Evolutionary conservation across 2,888 invertebrate species (phyloP).

Genomic region (Calliphora vomitoria): DNA sequence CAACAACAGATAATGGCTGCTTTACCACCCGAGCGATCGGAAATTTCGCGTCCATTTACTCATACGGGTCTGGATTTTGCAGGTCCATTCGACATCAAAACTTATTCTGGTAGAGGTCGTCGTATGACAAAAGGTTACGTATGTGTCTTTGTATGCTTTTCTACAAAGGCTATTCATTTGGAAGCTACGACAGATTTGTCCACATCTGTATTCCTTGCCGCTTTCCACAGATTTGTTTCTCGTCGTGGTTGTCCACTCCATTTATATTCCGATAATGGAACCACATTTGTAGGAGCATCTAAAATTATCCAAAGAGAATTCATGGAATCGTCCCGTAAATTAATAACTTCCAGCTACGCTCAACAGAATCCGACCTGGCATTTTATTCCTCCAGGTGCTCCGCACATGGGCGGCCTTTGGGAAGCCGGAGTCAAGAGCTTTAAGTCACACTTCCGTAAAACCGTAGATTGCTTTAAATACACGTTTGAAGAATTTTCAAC

Average conservation of each 20-base stretch:
- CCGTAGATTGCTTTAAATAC: neutral
- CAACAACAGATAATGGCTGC: constrained; percentile 1
- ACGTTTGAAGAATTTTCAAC: constrained; percentile 37
- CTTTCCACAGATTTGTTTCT: constrained; percentile 61
- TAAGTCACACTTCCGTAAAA: neutral
- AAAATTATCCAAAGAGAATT: neutral
- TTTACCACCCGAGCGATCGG: constrained; percentile 6
- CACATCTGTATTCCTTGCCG: constrained; percentile 68
- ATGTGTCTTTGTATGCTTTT: constrained; percentile 23
- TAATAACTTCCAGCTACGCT: too few relatives aligned
- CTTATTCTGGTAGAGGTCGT: neutral
- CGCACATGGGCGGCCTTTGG: neutral
- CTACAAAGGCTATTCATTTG: constrained; percentile 17
- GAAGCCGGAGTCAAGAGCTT: neutral
- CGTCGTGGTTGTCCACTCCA: constrained; percentile 64
- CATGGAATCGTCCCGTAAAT: neutral
- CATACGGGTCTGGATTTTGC: neutral
- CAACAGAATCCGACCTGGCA: neutral
- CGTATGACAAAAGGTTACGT: neutral
- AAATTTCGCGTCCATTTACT: constrained; percentile 28
- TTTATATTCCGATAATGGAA: constrained; percentile 66
- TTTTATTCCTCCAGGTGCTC: neutral
- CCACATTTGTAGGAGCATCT: constrained; percentile 19
- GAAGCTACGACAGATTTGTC: constrained; percentile 44
- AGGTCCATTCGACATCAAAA: neutral